Base-by-base conservation (phyloP, 2,113 vertebrate genomes). In the Cyanocitta stelleri region DNA sequence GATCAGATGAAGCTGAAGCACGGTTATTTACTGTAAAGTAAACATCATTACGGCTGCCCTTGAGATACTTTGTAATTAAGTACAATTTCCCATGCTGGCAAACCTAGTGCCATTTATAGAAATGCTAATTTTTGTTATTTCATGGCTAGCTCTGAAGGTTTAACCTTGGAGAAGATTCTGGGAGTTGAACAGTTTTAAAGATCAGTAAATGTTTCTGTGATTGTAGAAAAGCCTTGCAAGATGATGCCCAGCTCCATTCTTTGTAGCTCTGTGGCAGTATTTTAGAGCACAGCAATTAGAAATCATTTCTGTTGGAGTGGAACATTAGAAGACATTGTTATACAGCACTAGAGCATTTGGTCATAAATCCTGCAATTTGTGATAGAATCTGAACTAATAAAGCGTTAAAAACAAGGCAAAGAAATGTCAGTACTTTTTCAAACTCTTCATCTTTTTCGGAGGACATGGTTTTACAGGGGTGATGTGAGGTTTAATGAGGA, bases 301-400 rank as follows among this genome's bases (percentile, higher is more conserved):
- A 75, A 37, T 51, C 52, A 22, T 89, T 96, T 93, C 77, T 92
- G 74, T 3, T 46, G 77, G 72, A 87, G 39, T 32, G 52, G 73
- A 88, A 24, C 46, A 22, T 90, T 96, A 56, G 63, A 61, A 87
- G 85, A 71, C 32, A 85, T 35, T 73, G 76, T 96, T 96, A 81
- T 10, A 87, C 6, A 39, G 73, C 71, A 92, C 68, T 91, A 90
- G 87, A 95, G 80, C 58, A 10, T 23, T 87, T 85, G 59, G 78
- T 93, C 85, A 82, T 94, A 93, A 96, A 96, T 97, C 76, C 96
- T 97, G 66, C 37, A n/a, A 66, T 87, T 91, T 96, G 89, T 94
- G 72, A 48, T 82, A 77, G 49, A 93, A 89, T 89, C 79, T 94
- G 67, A 96, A 86, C 83, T 84, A 94, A 94, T 63, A 90, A 93